Base-by-base conservation (phyloP, 1,140 invertebrate genomes). In the Calycopis cecrops region DNA sequence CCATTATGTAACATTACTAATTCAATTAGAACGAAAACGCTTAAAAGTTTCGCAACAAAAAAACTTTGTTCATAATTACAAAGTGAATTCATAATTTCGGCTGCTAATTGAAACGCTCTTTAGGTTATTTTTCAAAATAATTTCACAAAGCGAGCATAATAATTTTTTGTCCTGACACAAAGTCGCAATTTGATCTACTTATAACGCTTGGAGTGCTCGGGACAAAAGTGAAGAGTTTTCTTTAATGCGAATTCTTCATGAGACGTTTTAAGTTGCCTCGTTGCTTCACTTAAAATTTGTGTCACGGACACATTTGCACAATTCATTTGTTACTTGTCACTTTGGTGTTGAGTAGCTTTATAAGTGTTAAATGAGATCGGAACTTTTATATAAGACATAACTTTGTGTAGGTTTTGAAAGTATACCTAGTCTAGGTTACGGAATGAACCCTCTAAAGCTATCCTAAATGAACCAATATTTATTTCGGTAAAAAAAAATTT, bases 151-250 rank as follows among this genome's bases (percentile, higher is more conserved):
- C 28, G 52, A 34, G 42, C 4, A 51, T 17, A 37, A 51, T 51
- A 37, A 51, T 51, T 49, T 47, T 47, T 34, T 14, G 18, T 38
- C 18, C 18, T 38, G 52, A 44, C 35, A 47, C 52, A 44, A 40
- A 52, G 40, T 47, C 38, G 34, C 44, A 54, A 54, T 54, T 40
- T 42, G 21, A 54, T 54, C 52, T 40, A 40, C 51, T 54, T 54
- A 47, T 47, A 34, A 28, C 52, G 33, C 33, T 18, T 35, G 14
- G 14, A 54, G 52, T 54, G 40, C 21, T 28, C 14, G 14, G 37
- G 28, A 53, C 21, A 42, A 53, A 53, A 44, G 40, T 44, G 38
- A 17, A 33, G 38, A 40, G 37, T 40, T 34, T 34, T n/a, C 17
- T 50, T 35, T 16, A 35, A 50, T 44, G 40, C 40, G 38, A 44